Conservation (phyloP, 2,888 invertebrate genomes). For the Cryptus viduatorius region DNA sequence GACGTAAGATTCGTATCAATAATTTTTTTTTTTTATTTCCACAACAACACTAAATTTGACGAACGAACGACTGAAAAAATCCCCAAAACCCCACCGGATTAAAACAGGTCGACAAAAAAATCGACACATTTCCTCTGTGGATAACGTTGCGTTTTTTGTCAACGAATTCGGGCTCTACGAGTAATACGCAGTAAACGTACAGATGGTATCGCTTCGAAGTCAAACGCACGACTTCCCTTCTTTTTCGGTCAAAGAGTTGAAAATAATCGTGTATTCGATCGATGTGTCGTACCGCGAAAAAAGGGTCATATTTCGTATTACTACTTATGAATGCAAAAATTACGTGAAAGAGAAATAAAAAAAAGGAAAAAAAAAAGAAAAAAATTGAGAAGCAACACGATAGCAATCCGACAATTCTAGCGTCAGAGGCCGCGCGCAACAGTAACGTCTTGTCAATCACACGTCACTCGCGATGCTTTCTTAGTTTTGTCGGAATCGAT, state of each 20-base stretch:
- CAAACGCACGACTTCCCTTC: no score
- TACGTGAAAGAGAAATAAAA: not conserved
- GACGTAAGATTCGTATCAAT: not conserved
- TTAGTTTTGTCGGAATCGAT: constrained; percentile 66
- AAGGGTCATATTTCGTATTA: not conserved
- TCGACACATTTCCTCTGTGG: no score
- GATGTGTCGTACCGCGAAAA: not conserved
- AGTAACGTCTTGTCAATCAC: constrained; percentile 60
- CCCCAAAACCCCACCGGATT: no score
- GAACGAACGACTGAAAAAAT: no score
- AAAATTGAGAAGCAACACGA: not conserved
- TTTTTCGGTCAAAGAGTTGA: not conserved
- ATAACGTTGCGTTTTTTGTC: no score
- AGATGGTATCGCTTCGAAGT: no score
- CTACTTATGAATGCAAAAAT: not conserved
- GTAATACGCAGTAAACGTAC: no score
- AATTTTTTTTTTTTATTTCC: not conserved
- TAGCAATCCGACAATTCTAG: not conserved
- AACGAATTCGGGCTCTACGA: no score
- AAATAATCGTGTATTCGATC: not conserved
- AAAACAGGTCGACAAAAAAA: no score
- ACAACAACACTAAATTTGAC: no score
- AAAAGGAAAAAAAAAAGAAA: not conserved
- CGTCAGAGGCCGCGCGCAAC: constrained; percentile 1
- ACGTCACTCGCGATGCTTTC: constrained; percentile 56